Evolutionary conservation across 2,113 vertebrate species (phyloP).

Genomic region (Microtus montanus): DNA sequence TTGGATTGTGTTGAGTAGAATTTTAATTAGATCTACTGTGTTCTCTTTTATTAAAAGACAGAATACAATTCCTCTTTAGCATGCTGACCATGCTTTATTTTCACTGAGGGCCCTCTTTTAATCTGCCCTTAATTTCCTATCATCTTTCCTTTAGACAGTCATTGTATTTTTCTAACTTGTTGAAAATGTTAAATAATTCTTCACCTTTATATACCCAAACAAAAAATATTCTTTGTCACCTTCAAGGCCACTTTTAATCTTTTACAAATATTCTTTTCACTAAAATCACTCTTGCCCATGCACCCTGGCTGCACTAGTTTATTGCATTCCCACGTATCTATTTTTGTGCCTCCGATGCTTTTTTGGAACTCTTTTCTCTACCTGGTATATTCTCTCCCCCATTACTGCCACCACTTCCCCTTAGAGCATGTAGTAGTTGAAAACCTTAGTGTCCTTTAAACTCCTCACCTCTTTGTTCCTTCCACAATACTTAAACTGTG

Average conservation of each 20-base stretch:
- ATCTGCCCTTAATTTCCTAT: conserved; percentile 33
- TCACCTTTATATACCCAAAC: not conserved
- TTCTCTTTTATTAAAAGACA: conserved; percentile 68
- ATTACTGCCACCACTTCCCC: not conserved
- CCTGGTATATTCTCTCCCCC: not conserved
- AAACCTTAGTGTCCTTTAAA: not conserved
- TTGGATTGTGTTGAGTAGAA: conserved; percentile 57
- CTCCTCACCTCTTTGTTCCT: not conserved
- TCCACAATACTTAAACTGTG: not conserved
- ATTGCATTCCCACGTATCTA: not conserved
- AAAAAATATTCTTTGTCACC: not conserved
- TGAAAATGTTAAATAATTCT: conserved; percentile 30
- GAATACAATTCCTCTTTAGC: conserved; percentile 60
- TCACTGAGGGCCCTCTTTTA: conserved; percentile 43
- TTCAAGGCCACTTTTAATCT: conserved; percentile 9
- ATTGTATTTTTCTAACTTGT: conserved; percentile 40
- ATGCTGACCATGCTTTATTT: conserved; percentile 62
- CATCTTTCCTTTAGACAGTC: conserved; percentile 35
- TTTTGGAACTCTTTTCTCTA: not conserved
- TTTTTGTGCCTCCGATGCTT: not conserved
- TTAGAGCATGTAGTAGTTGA: not conserved
- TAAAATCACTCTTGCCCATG: not conserved
- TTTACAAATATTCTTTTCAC: not conserved
- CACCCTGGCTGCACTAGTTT: not conserved
- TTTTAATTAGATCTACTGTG: conserved; percentile 66